Evolutionary conservation across 2,888 invertebrate genomes (phyloP).

Genomic region (Exephanes ischioxanthus): DNA sequence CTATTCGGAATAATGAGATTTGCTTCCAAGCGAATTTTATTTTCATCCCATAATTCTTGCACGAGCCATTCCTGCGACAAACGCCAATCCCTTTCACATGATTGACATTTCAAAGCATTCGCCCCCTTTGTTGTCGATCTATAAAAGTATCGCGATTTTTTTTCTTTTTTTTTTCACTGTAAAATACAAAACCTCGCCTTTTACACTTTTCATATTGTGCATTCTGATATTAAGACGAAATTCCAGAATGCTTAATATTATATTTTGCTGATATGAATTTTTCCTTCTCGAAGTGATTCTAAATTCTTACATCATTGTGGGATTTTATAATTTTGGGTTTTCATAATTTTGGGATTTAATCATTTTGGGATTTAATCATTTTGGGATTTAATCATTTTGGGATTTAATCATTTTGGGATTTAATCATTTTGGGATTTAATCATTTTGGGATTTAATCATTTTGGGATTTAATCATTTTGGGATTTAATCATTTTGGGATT

Average conservation of each 20-base stretch:
- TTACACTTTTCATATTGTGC: background rate
- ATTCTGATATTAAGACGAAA: too few relatives aligned
- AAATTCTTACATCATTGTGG: background rate
- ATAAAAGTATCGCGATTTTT: background rate
- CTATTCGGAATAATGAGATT: constrained; percentile 43
- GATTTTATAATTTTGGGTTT: background rate
- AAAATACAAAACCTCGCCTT: background rate
- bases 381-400: background rate
- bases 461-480: background rate
- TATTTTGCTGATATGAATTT: too few relatives aligned
- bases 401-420: background rate
- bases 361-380: too few relatives aligned
- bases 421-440: background rate
- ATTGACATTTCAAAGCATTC: background rate
- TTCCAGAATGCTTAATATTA: too few relatives aligned
- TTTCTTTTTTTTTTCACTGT: background rate
- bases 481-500: background rate
- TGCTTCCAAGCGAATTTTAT: background rate
- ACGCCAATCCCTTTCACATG: background rate
- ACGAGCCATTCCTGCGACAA: background rate
- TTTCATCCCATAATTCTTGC: background rate
- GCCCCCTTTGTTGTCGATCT: background rate
- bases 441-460: constrained; percentile 12
- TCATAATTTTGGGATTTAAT: background rate
- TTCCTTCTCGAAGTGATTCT: too few relatives aligned